phyloP scores from a whole-genome alignment of 2,797 vertebrate genomes.

The Calcarius lapponicus region DNA sequence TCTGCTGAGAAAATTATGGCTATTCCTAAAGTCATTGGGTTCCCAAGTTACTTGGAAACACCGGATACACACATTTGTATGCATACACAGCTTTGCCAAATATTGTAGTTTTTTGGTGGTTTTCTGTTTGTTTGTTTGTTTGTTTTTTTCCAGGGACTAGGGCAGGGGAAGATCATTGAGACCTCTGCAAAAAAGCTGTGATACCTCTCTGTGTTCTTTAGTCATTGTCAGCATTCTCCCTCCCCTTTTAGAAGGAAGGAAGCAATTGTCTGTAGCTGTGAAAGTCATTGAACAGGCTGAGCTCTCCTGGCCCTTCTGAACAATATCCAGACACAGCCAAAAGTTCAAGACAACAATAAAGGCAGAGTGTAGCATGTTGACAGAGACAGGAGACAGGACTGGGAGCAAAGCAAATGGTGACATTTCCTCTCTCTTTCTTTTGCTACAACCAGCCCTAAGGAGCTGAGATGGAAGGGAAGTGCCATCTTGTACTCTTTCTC shows the following conservation, averaged over 20 bases:
- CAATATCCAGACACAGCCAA: neutral
- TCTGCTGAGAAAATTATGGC: neutral
- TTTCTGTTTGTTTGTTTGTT: neutral
- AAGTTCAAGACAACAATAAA: neutral
- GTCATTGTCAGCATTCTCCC: neutral
- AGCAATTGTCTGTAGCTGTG: neutral
- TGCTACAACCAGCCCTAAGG: neutral
- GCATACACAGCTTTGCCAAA: neutral
- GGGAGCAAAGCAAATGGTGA: neutral
- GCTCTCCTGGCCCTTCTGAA: neutral
- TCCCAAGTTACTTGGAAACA: neutral
- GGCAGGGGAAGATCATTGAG: neutral
- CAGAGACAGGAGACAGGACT: neutral
- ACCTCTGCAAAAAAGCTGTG: neutral
- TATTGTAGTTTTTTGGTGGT: neutral
- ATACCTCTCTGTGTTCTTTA: neutral
- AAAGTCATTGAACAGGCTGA: neutral
- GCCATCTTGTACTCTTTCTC: neutral
- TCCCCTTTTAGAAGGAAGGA: neutral
- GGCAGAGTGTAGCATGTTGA: neutral
- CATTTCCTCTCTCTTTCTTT: neutral
- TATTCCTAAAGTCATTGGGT: neutral
- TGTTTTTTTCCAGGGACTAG: accelerated
- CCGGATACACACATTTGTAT: neutral
- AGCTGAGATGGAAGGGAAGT: neutral